Evolutionary conservation across 1,140 invertebrate species (phyloP).

Genomic region (Monomorium pharaonis): DNA sequence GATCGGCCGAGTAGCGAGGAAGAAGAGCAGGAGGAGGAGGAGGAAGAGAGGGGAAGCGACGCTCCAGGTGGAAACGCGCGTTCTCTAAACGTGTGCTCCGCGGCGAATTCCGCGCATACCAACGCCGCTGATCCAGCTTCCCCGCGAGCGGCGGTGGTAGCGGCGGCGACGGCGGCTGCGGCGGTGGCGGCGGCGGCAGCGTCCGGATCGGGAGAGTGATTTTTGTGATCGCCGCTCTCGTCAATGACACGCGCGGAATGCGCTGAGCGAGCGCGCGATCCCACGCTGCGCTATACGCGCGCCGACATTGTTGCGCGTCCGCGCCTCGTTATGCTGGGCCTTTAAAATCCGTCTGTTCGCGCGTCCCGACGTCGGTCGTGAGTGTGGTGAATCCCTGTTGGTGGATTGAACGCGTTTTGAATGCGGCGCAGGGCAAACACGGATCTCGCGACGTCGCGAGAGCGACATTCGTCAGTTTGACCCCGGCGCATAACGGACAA

Average conservation of each 20-base stretch:
- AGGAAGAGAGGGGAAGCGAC: background rate
- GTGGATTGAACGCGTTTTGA: conserved; percentile 12
- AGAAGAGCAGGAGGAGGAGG: too few species aligned
- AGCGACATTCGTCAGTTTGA: conserved; percentile 15
- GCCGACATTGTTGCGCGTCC: conserved; percentile 50
- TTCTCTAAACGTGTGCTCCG: conserved; percentile 33
- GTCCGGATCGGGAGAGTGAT: conserved; percentile 80
- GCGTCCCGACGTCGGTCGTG: background rate
- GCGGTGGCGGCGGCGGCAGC: conserved; percentile 69
- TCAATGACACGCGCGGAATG: conserved; percentile 82
- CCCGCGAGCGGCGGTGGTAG: conserved; percentile 43
- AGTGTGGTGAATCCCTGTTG: background rate
- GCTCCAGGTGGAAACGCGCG: conserved; percentile 38
- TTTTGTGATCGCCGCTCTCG: conserved; percentile 72
- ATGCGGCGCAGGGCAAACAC: conserved; percentile 21
- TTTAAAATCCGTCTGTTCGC: conserved; percentile 18
- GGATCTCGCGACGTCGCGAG: background rate
- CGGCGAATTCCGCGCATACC: conserved; percentile 67
- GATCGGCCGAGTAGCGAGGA: background rate
- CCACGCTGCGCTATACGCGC: conserved; percentile 50
- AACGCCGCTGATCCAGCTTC: conserved; percentile 55
- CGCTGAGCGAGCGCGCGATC: conserved; percentile 74
- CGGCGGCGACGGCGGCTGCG: conserved; percentile 51
- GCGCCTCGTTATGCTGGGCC: background rate
- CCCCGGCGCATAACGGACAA: conserved; percentile 27